A percentile compares a stretch with the other conserved stretches of the same genome.
These are phyloP conservation scores for Neofelis nebulosa DNA, from an alignment of 2,113 vertebrate genomes.

Conservation along the genomic window DNA sequence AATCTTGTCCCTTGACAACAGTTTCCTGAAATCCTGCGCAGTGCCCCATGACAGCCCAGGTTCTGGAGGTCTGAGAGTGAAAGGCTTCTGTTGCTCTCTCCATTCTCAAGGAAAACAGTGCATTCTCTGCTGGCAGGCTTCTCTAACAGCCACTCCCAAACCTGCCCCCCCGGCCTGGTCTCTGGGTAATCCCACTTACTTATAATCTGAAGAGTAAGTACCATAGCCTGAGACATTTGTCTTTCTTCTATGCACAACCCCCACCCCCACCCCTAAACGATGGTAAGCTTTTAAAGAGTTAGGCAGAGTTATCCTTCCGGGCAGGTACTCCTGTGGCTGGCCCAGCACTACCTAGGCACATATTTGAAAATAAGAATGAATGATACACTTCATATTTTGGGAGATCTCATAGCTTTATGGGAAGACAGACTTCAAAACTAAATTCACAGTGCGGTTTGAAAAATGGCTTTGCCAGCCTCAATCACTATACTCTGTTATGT, in stretches of 20 bases:
- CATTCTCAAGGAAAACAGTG: not conserved
- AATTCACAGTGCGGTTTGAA: not conserved
- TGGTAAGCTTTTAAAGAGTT: not conserved
- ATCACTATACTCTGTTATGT: not conserved
- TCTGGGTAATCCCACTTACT: not conserved
- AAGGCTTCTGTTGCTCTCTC: rapidly evolving
- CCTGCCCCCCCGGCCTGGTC: not conserved
- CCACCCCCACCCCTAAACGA: rapidly evolving
- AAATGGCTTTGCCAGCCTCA: not conserved
- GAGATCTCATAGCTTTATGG: not conserved
- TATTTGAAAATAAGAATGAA: not conserved
- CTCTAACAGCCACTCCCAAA: not conserved
- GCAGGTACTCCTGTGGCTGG: no score
- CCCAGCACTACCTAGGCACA: no score
- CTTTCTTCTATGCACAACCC: not conserved
- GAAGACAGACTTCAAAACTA: not conserved
- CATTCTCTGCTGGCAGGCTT: not conserved
- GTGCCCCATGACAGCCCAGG: rapidly evolving
- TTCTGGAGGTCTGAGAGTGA: not conserved
- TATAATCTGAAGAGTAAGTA: not conserved
- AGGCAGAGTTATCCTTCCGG: not conserved
- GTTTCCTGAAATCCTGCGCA: not conserved
- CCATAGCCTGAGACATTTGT: not conserved
- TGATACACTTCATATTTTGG: not conserved
- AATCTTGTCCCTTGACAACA: not conserved